A percentile compares a stretch with the other conserved stretches of the same genome.
These are phyloP conservation scores for Irena cyanogastra DNA, from an alignment of 2,113 vertebrate genomes.

Conservation along the genomic window DNA sequence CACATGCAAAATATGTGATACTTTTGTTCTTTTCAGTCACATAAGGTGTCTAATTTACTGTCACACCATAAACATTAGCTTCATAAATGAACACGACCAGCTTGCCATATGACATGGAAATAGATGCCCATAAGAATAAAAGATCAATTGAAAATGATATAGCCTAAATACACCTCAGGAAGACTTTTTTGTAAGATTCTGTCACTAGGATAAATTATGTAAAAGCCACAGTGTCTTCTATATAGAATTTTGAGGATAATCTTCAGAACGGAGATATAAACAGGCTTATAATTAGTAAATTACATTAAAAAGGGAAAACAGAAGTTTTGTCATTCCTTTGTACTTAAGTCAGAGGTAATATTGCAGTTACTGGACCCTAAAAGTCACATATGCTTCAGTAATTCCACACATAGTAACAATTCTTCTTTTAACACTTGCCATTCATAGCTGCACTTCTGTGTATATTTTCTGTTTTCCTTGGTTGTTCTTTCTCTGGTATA, in stretches of 20 bases:
- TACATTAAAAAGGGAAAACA: background rate
- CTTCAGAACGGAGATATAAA: background rate
- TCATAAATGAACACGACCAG: background rate
- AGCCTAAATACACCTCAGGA: background rate
- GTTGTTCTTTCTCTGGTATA: background rate
- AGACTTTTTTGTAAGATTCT: background rate
- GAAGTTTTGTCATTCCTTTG: conserved; percentile 49
- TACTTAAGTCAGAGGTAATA: conserved; percentile 39
- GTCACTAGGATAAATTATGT: background rate
- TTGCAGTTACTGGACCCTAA: background rate
- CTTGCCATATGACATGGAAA: background rate
- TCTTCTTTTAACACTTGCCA: background rate
- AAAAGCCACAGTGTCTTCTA: background rate
- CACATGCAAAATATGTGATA: background rate
- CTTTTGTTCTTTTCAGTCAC: background rate
- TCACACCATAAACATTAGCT: background rate
- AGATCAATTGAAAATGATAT: background rate
- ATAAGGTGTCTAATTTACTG: background rate
- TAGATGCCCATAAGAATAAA: background rate
- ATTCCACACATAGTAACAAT: background rate
- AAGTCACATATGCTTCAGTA: background rate
- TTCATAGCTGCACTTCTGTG: background rate
- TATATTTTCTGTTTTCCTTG: background rate
- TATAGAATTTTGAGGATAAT: background rate
- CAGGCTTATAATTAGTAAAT: background rate